Base-by-base conservation (phyloP, 2,888 invertebrate species). In the Taphrorychus bicolor region DNA sequence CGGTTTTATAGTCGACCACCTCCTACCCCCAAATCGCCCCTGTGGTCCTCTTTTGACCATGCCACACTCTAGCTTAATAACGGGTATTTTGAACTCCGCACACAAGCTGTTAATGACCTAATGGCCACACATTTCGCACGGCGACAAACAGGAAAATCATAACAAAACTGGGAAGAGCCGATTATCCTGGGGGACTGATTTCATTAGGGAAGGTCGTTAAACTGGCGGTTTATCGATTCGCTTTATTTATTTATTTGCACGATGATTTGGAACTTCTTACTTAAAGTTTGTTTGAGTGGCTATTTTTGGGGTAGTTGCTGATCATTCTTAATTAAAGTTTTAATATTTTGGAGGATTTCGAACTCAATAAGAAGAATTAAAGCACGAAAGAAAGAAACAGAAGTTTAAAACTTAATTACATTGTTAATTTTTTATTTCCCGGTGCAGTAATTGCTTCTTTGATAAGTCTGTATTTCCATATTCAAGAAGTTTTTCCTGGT, bases 171-270 rank as follows among this genome's bases (percentile, higher is more conserved):
- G 52, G 23, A 51, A 60, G 60, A 41, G 53, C 32, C 58, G 57
- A 64, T 54, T 57, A 60, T 52, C 22, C 52, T 41, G 42, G 69
- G 64, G 64, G 52, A 60, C 53, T 64, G 60, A 69, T 65, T 65
- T 65, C 60, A 61, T 65, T 69, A 69, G 41, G 40, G 52, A 64
- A 65, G 69, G 69, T 69, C 64, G 59, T 69, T 69, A 69, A 69
- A 69, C 69, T 23, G 45, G 45, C 32, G 7, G 11, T 11, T 9
- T 32, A 32, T 32, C 32, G 32, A 45, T 16, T 45, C 45, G 11
- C 14, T 45, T 5, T 14, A 2, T 45, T 14, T 14, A 45, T 45
- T 45, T 45, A 14, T 45, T 45, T 17, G 45, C 14, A 45, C 17
- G 7, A 45, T 45, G 45, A 45, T 45, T 32, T 32, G 32, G 32